Evolutionary conservation across 1,140 invertebrate genomes (phyloP).

Genomic region (Apis laboriosa): DNA sequence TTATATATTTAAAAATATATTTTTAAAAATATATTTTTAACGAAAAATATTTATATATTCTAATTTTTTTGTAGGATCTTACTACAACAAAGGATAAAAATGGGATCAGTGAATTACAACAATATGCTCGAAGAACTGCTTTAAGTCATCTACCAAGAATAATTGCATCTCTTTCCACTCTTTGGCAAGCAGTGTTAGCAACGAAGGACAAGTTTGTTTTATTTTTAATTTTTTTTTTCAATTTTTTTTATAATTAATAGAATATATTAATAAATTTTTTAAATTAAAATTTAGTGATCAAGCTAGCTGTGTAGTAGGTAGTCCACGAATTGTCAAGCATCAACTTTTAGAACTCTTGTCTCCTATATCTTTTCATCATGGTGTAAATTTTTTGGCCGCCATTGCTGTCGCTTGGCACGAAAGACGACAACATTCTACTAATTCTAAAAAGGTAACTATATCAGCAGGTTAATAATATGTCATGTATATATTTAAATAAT

Average conservation of each 20-base stretch:
- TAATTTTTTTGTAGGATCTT: conserved; percentile 62
- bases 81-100: conserved; percentile 69
- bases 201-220: conserved; percentile 79
- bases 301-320: conserved; percentile 82
- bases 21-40: background rate
- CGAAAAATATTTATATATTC: conserved; percentile 13
- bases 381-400: conserved; percentile 90
- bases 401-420: conserved; percentile 96
- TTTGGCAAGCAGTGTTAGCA: conserved; percentile 88
- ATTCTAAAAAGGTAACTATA: conserved; percentile 79
- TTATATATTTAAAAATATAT: background rate
- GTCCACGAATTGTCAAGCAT: conserved; percentile 86
- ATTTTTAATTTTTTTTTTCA: conserved; percentile 29
- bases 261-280: conserved; percentile 26
- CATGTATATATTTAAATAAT: background rate
- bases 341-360: conserved; percentile 93
- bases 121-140: conserved; percentile 87
- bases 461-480: background rate
- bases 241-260: conserved; percentile 2
- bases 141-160: conserved; percentile 91
- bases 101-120: conserved; percentile 79
- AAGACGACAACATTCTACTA: conserved; percentile 80
- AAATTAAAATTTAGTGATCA: conserved; percentile 70
- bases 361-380: conserved; percentile 93
- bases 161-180: conserved; percentile 88